Conservation (phyloP, 2,888 invertebrate genomes). For the Platycheirus albimanus region DNA sequence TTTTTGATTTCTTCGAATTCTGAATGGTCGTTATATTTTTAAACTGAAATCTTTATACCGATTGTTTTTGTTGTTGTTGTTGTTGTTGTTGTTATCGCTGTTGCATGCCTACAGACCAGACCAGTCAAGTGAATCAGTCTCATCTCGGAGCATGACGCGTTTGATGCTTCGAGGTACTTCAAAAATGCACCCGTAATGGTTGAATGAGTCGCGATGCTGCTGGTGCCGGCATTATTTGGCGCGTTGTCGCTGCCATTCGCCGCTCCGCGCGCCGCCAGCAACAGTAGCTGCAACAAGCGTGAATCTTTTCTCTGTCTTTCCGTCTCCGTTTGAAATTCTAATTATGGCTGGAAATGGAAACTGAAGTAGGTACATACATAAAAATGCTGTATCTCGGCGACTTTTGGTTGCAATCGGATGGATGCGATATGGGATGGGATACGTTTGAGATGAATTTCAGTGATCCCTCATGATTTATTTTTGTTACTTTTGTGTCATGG, state of each 20-base stretch:
- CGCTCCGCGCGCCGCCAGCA: background rate
- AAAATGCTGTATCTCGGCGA: background rate
- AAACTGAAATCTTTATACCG: slow-evolving; percentile 54
- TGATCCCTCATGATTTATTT: slow-evolving; percentile 6
- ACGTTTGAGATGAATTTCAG: slow-evolving; percentile 22
- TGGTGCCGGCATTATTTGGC: slow-evolving; percentile 51
- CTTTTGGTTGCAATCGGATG: background rate
- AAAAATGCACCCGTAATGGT: slow-evolving; percentile 11
- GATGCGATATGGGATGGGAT: background rate
- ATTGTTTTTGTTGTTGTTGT: slow-evolving; percentile 13
- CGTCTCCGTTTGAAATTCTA: slow-evolving; percentile 28
- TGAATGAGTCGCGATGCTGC: slow-evolving; percentile 17
- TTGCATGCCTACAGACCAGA: slow-evolving; percentile 23
- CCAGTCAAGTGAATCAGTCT: slow-evolving; percentile 55
- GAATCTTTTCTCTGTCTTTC: slow-evolving; percentile 1
- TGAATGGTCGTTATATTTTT: slow-evolving; percentile 50
- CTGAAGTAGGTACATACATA: background rate
- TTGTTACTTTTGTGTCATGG: slow-evolving; percentile 29
- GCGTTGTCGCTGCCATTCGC: slow-evolving; percentile 1
- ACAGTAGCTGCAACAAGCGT: slow-evolving; percentile 1
- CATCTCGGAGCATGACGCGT: slow-evolving; percentile 39
- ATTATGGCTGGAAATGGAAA: slow-evolving; percentile 64
- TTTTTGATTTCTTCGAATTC: slow-evolving; percentile 23
- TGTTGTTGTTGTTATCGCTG: slow-evolving; percentile 9
- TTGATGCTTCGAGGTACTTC: slow-evolving; percentile 25